These are phyloP conservation scores for Macrophya annulata DNA, from an alignment of 2,888 invertebrate species.

Conservation along the genomic window DNA sequence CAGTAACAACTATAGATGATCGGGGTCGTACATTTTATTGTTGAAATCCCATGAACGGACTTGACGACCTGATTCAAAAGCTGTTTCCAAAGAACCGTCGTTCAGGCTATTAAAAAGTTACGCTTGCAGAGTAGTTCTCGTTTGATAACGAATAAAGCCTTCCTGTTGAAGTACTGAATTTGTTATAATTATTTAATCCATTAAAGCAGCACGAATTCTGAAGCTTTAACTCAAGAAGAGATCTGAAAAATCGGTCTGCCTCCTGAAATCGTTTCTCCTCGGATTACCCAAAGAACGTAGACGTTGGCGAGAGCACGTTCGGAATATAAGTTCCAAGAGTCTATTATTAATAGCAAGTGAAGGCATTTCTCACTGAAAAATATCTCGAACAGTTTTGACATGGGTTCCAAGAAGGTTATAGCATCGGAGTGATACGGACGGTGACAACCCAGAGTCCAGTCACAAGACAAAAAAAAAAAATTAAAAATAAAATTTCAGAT, in stretches of 20 bases:
- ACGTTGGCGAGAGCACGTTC: conserved; percentile 65
- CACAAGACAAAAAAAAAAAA: neutral
- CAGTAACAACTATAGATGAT: conserved; percentile 1
- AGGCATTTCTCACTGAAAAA: conserved; percentile 66
- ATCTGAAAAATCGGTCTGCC: neutral
- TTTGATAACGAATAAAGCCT: conserved; percentile 14
- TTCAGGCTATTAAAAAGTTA: conserved; percentile 46
- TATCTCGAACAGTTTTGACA: conserved; percentile 35
- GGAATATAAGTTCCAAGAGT: conserved; percentile 68
- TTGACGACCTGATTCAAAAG: conserved; percentile 47
- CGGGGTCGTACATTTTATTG: conserved; percentile 39
- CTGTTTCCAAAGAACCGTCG: conserved; percentile 29
- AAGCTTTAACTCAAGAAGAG: conserved; percentile 4
- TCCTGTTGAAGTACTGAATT: neutral
- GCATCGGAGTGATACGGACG: neutral
- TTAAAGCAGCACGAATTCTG: neutral
- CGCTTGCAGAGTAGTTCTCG: conserved; percentile 7
- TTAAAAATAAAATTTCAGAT: neutral
- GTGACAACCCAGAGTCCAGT: neutral
- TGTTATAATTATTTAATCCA: conserved; percentile 13
- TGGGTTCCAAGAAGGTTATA: conserved; percentile 20
- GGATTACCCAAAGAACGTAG: conserved; percentile 54
- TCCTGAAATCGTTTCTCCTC: neutral
- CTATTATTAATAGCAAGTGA: conserved; percentile 68
- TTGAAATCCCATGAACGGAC: conserved; percentile 10